Evolutionary conservation across 2,888 invertebrate species (phyloP).

Genomic region (Yponomeuta malinellus): DNA sequence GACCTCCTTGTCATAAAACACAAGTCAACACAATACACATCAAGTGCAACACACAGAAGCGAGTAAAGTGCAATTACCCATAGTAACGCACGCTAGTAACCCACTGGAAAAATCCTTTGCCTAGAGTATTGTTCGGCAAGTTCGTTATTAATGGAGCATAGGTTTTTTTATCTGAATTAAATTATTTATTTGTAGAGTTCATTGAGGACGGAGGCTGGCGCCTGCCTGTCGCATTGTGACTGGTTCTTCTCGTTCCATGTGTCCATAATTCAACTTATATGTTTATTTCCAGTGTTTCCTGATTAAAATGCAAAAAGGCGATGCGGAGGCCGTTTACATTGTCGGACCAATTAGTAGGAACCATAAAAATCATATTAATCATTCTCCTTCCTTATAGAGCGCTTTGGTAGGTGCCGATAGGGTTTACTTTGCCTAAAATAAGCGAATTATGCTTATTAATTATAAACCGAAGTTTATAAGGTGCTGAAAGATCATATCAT

Average conservation of each 20-base stretch:
- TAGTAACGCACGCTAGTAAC: neutral
- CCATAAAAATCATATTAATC: constrained; percentile 64
- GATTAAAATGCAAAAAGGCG: constrained; percentile 66
- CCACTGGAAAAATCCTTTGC: neutral
- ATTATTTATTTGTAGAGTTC: constrained; percentile 46
- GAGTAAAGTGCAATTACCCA: neutral
- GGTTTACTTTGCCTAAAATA: constrained; percentile 25
- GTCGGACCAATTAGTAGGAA: constrained; percentile 65
- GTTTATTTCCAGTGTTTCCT: constrained; percentile 60
- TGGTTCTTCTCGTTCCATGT: constrained; percentile 69
- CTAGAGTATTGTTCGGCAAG: neutral
- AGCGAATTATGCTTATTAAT: constrained; percentile 32
- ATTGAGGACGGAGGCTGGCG: constrained; percentile 51
- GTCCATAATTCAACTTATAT: constrained; percentile 56
- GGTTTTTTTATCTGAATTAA: neutral
- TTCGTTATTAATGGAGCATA: neutral
- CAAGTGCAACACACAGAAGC: neutral
- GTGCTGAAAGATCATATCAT: neutral
- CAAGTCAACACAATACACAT: neutral
- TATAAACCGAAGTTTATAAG: neutral
- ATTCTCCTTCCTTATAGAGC: constrained; percentile 56
- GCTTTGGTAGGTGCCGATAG: constrained; percentile 37
- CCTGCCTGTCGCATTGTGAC: constrained; percentile 68
- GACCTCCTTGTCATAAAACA: neutral
- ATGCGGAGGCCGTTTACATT: constrained; percentile 60